phyloP scores from a whole-genome alignment of 2,797 vertebrate genomes.

The Cygnus olor region DNA sequence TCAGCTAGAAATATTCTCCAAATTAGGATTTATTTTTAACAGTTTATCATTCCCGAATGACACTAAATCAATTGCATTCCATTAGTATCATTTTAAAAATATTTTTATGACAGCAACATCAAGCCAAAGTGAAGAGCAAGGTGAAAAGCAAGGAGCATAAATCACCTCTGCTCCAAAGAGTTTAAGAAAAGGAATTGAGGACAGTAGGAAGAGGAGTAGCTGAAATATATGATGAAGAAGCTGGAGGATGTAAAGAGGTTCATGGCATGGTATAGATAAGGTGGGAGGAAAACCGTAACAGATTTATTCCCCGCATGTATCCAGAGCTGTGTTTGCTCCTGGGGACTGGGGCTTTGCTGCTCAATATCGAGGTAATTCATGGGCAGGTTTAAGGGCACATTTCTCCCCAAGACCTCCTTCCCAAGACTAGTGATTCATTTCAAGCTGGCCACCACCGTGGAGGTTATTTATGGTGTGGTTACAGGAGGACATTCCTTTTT shows the following conservation, averaged over 20 bases:
- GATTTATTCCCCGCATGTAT: background rate
- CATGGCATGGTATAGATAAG: background rate
- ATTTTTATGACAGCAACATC: background rate
- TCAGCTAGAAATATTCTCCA: background rate
- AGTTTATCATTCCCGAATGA: background rate
- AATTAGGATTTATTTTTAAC: background rate
- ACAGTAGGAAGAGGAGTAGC: background rate
- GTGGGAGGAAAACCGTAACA: background rate
- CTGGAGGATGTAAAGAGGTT: background rate
- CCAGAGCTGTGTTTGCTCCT: background rate
- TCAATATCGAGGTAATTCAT: accelerated
- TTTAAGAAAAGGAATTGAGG: background rate
- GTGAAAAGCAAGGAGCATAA: background rate
- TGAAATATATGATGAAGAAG: background rate
- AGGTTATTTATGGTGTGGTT: slow-evolving; percentile 60
- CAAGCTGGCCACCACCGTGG: background rate
- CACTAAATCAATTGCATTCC: background rate
- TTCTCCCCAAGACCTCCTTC: background rate
- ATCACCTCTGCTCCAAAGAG: background rate
- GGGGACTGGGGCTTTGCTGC: background rate
- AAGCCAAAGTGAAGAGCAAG: background rate
- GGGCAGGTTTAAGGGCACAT: background rate
- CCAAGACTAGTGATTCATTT: background rate
- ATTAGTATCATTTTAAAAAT: background rate
- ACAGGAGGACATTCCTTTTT: slow-evolving; percentile 48